These are phyloP conservation scores for Nephotettix cincticeps DNA, from an alignment of 1,140 invertebrate genomes.

Conservation along the genomic window DNA sequence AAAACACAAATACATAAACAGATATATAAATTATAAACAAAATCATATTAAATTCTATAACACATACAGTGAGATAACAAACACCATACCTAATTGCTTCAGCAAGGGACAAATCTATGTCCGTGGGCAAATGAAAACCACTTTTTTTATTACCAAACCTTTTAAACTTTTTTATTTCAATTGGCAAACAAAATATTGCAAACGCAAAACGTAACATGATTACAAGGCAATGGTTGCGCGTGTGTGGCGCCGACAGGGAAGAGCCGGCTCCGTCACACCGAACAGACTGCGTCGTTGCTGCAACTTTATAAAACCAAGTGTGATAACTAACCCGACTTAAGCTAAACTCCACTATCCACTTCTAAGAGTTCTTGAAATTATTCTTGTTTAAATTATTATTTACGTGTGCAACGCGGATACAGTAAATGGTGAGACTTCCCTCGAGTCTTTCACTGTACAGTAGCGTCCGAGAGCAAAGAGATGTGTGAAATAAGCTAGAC, in stretches of 20 bases:
- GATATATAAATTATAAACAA: too few species aligned
- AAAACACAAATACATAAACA: neutral
- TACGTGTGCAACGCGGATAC: slow-evolving; percentile 28
- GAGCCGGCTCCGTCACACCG: slow-evolving; percentile 25
- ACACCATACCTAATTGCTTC: too few species aligned
- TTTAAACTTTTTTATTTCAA: slow-evolving; percentile 39
- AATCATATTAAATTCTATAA: too few species aligned
- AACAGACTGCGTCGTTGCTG: slow-evolving; percentile 37
- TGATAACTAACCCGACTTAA: slow-evolving; percentile 36
- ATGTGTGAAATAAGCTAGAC: slow-evolving; percentile 31
- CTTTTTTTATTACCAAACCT: slow-evolving; percentile 36
- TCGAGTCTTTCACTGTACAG: slow-evolving; percentile 21
- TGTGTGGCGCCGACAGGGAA: slow-evolving; percentile 32
- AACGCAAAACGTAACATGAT: slow-evolving; percentile 38
- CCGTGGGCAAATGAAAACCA: neutral
- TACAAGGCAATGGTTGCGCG: slow-evolving; percentile 37
- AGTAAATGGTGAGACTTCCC: neutral
- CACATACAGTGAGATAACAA: too few species aligned
- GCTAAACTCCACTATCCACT: slow-evolving; percentile 33
- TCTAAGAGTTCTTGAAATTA: slow-evolving; percentile 30
- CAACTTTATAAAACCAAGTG: slow-evolving; percentile 33
- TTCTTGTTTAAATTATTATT: slow-evolving; percentile 29
- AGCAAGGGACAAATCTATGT: neutral
- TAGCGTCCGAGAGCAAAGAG: slow-evolving; percentile 28
- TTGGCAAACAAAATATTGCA: slow-evolving; percentile 41